Evolutionary conservation across 2,113 vertebrate species (phyloP), one percentile per base, ranked within the genome.

Genomic region (Calonectris borealis): DNA sequence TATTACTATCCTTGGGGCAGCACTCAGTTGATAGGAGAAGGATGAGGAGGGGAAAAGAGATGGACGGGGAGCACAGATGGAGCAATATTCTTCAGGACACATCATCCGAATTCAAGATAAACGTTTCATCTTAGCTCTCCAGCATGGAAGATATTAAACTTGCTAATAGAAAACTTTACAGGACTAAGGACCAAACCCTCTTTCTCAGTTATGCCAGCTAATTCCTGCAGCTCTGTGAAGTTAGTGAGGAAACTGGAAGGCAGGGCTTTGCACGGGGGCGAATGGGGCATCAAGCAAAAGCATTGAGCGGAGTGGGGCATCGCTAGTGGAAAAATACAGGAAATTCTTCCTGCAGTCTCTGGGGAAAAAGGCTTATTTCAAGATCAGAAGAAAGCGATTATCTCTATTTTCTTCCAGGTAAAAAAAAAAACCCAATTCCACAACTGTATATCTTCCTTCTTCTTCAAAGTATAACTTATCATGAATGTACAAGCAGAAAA

Each of bases 251-350:
- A 60, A 11, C 12, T 75, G 38, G 52, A 71, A 78, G 48, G 27
- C 13, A 49, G n/a, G 34, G 27, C 42, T 71, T 86, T 66, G 69
- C 57, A 55, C 32, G 13, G 31, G 21, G 51, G 14, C 2, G 36
- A 66, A 54, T 1, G 8, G 38, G 38, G 38, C 7, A 2, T 19
- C 42, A 51, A 2, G 9, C 44, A 81, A 73, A 40, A 62, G 15
- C 22, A 65, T 51, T 3, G 1, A 80, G 55, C 0, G 5, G 69
- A 94, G 27, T 0, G 0, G 38, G 44, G 16, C 36, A 86, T 69
- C 0, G 0, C 29, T 49, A 90, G 32, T 42, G 32, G 60, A 62
- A 95, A 95, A 91, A 70, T 31, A 73, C 24, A 72, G 77, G 76
- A 86, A 92, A 86, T 65, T 80, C 36, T 44, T 93, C 36, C 49